Conservation (phyloP, 2,113 vertebrate species). For the Sinocyclocheilus grahami region DNA sequence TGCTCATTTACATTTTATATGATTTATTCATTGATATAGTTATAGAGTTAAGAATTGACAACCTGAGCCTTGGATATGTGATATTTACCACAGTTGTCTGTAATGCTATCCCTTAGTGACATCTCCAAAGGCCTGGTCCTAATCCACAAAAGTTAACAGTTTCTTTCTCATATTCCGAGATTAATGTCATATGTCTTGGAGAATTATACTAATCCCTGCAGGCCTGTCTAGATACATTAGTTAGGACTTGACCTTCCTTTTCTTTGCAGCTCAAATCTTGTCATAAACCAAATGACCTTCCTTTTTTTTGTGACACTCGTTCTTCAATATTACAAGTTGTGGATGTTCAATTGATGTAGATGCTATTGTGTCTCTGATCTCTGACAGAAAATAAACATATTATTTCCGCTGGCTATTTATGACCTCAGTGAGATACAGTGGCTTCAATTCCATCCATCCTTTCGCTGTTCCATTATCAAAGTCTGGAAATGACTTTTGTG, state of each 20-base stretch:
- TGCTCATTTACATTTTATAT: not conserved
- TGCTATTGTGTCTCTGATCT: not conserved
- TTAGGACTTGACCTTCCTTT: conserved; percentile 16
- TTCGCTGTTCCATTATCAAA: conserved; percentile 23
- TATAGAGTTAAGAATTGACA: not conserved
- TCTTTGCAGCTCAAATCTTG: not conserved
- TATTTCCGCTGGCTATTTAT: conserved; percentile 4
- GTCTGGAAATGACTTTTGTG: conserved; percentile 20
- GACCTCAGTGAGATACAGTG: conserved; percentile 7
- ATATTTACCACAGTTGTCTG: not conserved
- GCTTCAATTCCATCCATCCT: not conserved
- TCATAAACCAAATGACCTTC: conserved; percentile 1
- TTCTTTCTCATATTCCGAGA: conserved; percentile 9
- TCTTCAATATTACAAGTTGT: conserved; percentile 5
- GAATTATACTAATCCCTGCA: conserved; percentile 13
- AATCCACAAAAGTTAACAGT: conserved; percentile 28
- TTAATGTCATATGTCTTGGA: conserved; percentile 35
- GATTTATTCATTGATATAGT: not conserved
- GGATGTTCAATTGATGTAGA: not conserved
- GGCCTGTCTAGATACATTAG: conserved; percentile 17
- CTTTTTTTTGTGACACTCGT: not conserved
- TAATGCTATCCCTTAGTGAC: not conserved
- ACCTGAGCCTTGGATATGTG: not conserved
- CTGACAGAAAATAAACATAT: not conserved
- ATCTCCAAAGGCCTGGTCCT: not conserved